Percentiles rank a stretch among this genome's conserved stretches.
These are phyloP conservation scores for Hycleus cichorii DNA, from an alignment of 1,140 invertebrate species.

Conservation along the genomic window DNA sequence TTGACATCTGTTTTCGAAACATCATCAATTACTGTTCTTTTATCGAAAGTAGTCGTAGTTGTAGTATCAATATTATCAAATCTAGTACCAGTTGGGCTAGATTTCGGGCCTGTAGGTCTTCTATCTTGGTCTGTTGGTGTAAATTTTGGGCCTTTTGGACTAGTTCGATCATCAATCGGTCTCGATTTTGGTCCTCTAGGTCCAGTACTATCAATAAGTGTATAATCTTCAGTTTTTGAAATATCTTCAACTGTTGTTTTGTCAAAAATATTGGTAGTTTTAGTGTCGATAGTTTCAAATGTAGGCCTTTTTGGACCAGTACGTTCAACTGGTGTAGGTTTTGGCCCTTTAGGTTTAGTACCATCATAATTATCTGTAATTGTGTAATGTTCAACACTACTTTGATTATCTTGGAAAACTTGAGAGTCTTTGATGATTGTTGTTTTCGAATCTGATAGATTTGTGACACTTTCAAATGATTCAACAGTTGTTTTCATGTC, in stretches of 20 bases:
- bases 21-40: no score
- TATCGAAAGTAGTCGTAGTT: no score
- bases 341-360: conserved; percentile 17
- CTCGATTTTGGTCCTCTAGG: conserved; percentile 8
- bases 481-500: conserved; percentile 18
- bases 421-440: conserved; percentile 30
- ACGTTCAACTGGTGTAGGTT: neutral
- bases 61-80: no score
- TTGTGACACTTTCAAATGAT: conserved; percentile 22
- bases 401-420: conserved; percentile 27
- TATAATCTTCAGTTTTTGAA: no score
- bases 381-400: conserved; percentile 21
- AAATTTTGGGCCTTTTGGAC: conserved; percentile 12
- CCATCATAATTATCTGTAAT: conserved; percentile 23
- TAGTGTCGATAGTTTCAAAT: no score
- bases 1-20: neutral
- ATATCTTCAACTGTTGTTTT: no score
- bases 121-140: neutral
- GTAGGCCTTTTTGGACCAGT: neutral
- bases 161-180: conserved; percentile 1
- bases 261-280: no score
- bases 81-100: no score
- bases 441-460: conserved; percentile 24
- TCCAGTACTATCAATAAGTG: conserved; percentile 3
- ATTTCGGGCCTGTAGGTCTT: conserved; percentile 2